Percentiles rank a stretch among this genome's conserved stretches.
phyloP scores from a whole-genome alignment of 2,113 vertebrate species.

The Uria lomvia region DNA sequence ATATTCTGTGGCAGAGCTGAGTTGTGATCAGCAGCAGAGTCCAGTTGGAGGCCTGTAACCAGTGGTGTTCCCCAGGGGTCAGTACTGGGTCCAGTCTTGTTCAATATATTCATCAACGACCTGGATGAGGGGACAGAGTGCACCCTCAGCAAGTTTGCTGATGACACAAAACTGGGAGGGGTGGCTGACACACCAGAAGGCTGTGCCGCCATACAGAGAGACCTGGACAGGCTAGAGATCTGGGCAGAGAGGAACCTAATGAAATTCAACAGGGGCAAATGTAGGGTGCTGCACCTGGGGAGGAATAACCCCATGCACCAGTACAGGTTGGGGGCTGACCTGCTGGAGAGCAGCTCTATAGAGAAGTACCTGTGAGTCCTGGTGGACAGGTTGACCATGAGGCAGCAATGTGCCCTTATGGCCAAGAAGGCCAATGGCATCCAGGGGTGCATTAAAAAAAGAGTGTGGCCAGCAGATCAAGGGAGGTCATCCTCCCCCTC shows the following conservation, averaged over 20 bases:
- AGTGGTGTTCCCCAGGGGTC: neutral
- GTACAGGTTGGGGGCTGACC: neutral
- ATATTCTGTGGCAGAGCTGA: neutral
- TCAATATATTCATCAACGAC: neutral
- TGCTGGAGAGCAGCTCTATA: neutral
- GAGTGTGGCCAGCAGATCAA: neutral
- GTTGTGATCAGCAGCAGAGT: neutral
- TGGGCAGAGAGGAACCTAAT: neutral
- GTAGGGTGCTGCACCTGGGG: neutral
- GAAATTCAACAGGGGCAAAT: neutral
- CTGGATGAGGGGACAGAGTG: neutral
- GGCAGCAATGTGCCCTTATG: neutral
- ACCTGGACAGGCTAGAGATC: neutral
- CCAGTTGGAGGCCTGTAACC: neutral
- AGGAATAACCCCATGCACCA: neutral
- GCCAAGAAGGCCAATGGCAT: neutral
- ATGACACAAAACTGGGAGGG: neutral
- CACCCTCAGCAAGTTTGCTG: neutral
- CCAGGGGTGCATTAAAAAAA: neutral
- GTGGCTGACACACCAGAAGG: neutral
- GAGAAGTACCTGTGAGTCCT: neutral
- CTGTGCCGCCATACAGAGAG: neutral
- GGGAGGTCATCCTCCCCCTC: neutral
- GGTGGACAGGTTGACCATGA: neutral
- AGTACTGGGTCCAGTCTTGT: neutral